phyloP scores from a whole-genome alignment of 2,888 invertebrate genomes.

The Rhaphigaster nebulosa region DNA sequence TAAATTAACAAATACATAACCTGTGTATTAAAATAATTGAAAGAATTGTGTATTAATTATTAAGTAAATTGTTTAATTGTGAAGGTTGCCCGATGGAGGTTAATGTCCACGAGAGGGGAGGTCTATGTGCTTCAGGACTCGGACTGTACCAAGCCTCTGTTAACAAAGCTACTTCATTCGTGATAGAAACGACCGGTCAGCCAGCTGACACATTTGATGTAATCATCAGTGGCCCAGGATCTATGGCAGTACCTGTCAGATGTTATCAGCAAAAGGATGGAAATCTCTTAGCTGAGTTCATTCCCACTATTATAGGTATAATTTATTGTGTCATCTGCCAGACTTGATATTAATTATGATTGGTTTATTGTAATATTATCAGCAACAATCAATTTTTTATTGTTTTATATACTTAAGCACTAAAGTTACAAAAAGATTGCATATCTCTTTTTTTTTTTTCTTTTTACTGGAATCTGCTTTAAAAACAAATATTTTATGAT shows the following conservation, averaged over 20 bases:
- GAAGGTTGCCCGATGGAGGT: constrained; percentile 75
- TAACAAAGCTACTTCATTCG: constrained; percentile 86
- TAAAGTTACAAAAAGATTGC: too few species aligned
- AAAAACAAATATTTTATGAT: too few species aligned
- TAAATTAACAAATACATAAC: neutral
- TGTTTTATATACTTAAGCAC: too few species aligned
- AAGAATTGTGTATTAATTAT: neutral
- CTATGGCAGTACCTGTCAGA: constrained; percentile 86
- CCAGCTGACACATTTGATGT: constrained; percentile 92
- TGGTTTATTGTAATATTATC: too few species aligned
- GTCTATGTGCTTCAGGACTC: constrained; percentile 82
- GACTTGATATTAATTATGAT: too few species aligned
- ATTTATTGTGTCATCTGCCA: constrained; percentile 48
- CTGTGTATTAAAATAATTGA: neutral
- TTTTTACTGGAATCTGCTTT: too few species aligned
- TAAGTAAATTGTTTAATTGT: constrained; percentile 43
- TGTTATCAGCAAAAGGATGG: constrained; percentile 98
- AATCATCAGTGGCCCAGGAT: constrained; percentile 85
- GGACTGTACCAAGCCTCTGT: constrained; percentile 84
- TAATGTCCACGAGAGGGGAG: constrained; percentile 75
- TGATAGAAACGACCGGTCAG: constrained; percentile 88
- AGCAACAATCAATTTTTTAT: too few species aligned
- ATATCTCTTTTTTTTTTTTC: too few species aligned
- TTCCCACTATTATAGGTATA: constrained; percentile 81
- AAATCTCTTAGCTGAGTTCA: constrained; percentile 93